These are phyloP conservation scores for Coboldia fuscipes DNA, from an alignment of 1,140 invertebrate genomes.

Conservation along the genomic window DNA sequence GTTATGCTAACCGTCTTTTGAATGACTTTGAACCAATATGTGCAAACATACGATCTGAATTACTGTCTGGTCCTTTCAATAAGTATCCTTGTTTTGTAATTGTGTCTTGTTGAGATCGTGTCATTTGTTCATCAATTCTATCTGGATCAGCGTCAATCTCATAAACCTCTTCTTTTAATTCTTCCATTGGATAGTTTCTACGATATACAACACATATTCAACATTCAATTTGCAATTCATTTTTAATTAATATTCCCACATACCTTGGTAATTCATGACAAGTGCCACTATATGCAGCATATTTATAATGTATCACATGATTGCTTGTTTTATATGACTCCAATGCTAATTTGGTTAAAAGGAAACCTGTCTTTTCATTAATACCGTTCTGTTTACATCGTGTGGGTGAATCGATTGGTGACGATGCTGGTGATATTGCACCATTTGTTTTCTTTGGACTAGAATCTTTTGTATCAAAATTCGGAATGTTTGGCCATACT, in stretches of 20 bases:
- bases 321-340: slow-evolving; percentile 69
- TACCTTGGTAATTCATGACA: slow-evolving; percentile 71
- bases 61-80: slow-evolving; percentile 72
- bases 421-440: neutral
- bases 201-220: neutral
- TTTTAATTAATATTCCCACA: slow-evolving; percentile 6
- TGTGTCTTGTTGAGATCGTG: slow-evolving; percentile 34
- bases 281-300: slow-evolving; percentile 58
- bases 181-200: slow-evolving; percentile 18
- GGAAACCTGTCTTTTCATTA: slow-evolving; percentile 26
- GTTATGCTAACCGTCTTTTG: slow-evolving; percentile 42
- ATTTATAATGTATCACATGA: slow-evolving; percentile 76
- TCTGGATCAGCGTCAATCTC: slow-evolving; percentile 73
- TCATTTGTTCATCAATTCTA: slow-evolving; percentile 53
- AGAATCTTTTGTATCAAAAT: slow-evolving; percentile 7
- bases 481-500: slow-evolving; percentile 45
- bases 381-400: slow-evolving; percentile 10
- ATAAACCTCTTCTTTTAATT: slow-evolving; percentile 61
- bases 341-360: slow-evolving; percentile 69
- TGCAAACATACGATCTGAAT: slow-evolving; percentile 60
- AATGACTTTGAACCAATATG: slow-evolving; percentile 77
- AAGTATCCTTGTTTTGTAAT: slow-evolving; percentile 78
- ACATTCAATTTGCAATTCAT: neutral
- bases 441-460: neutral
- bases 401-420: slow-evolving; percentile 10